Percentiles rank a stretch among this genome's conserved stretches.
These are phyloP conservation scores for Numenius phaeopus DNA, from an alignment of 2,797 vertebrate genomes.

Conservation along the genomic window DNA sequence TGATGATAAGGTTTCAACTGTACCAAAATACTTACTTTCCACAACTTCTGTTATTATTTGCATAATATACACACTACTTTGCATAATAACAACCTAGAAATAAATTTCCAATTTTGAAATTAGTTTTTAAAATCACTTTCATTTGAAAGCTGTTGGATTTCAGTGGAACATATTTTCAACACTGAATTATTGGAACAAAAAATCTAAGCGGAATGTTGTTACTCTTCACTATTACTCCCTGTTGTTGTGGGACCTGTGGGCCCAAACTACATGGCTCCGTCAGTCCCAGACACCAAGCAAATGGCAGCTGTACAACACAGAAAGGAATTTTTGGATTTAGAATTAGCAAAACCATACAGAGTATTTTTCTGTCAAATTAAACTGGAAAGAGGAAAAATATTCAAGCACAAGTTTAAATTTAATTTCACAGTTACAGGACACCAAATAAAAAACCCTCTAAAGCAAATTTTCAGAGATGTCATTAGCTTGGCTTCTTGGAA, in stretches of 20 bases:
- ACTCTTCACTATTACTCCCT: background rate
- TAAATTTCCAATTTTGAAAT: background rate
- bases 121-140: background rate
- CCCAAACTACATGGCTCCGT: background rate
- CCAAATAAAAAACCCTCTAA: background rate
- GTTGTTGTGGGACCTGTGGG: background rate
- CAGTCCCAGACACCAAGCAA: background rate
- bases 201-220: background rate
- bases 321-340: background rate
- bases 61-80: background rate
- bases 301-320: background rate
- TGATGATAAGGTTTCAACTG: background rate
- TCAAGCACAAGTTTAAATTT: background rate
- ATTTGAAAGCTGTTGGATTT: conserved; percentile 9
- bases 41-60: background rate
- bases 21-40: background rate
- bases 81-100: background rate
- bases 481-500: conserved; percentile 9
- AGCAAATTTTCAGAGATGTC: background rate
- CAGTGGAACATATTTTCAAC: background rate
- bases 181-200: background rate
- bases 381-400: background rate
- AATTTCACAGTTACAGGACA: conserved; percentile 28
- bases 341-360: background rate
- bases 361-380: background rate